A percentile compares a stretch with the other conserved stretches of the same genome.
These are phyloP conservation scores for Rhinopomastus cyanomelas DNA, from an alignment of 2,113 vertebrate genomes.

Conservation along the genomic window DNA sequence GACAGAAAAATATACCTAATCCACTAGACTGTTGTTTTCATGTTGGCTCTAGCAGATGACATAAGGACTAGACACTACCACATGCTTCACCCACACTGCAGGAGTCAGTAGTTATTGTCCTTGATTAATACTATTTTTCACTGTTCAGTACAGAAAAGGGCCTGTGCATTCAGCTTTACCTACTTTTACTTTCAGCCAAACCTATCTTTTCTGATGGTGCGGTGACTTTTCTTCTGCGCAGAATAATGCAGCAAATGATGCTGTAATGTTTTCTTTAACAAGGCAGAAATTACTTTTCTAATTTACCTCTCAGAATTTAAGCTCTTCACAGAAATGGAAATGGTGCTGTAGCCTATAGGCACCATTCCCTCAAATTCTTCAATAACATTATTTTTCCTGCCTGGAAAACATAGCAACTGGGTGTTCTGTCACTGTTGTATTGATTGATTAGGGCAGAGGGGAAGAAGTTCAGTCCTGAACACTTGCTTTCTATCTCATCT, in stretches of 20 bases:
- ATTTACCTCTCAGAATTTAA: neutral
- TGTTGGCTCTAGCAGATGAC: neutral
- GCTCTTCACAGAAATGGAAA: neutral
- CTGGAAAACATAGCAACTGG: neutral
- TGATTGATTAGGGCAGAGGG: neutral
- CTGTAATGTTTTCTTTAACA: neutral
- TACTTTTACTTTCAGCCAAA: neutral
- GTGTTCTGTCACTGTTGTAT: neutral
- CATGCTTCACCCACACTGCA: neutral
- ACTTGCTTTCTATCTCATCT: neutral
- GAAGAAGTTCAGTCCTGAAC: neutral
- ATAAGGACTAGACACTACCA: neutral
- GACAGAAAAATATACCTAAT: neutral
- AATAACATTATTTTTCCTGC: neutral
- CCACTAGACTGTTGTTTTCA: neutral
- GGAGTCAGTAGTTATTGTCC: neutral
- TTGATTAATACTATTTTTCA: neutral
- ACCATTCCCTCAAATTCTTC: neutral
- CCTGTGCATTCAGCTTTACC: neutral
- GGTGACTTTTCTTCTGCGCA: neutral
- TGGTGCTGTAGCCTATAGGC: neutral
- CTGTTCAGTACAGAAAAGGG: neutral
- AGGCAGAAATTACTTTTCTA: neutral
- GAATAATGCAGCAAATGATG: neutral
- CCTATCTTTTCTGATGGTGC: neutral